A percentile compares a stretch with the other conserved stretches of the same genome.
These are phyloP conservation scores for Pteromalus puparum DNA, from an alignment of 1,140 invertebrate genomes.

Conservation along the genomic window DNA sequence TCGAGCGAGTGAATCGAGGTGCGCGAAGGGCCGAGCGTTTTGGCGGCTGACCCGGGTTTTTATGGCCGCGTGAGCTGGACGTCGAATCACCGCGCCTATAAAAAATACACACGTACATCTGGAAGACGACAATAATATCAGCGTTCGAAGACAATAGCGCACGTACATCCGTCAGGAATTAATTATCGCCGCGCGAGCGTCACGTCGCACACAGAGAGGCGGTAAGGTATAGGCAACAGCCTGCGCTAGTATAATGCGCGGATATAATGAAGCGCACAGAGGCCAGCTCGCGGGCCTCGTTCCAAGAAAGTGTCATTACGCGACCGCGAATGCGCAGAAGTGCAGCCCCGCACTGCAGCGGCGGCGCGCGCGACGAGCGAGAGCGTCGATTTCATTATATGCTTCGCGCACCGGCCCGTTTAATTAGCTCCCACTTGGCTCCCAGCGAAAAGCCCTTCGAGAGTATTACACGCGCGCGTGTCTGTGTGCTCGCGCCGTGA, in stretches of 20 bases:
- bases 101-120: too few species aligned
- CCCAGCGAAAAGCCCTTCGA: neutral
- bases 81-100: neutral
- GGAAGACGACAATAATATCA: too few species aligned
- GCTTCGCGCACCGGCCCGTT: neutral
- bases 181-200: slow-evolving; percentile 9
- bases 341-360: neutral
- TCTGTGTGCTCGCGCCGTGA: too few species aligned
- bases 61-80: neutral
- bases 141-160: neutral
- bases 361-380: neutral
- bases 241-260: neutral
- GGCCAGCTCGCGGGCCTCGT: slow-evolving; percentile 6
- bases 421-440: slow-evolving; percentile 19
- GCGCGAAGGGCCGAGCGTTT: neutral
- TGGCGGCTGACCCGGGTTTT: slow-evolving; percentile 14
- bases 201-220: neutral
- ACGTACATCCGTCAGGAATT: neutral
- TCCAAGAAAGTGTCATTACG: slow-evolving; percentile 40
- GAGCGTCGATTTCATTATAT: slow-evolving; percentile 23
- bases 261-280: slow-evolving; percentile 11
- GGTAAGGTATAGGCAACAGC: neutral
- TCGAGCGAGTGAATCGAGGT: too few species aligned
- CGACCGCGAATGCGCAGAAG: slow-evolving; percentile 11
- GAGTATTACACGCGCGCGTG: neutral